Conservation (phyloP, 2,888 invertebrate species). For the Synergus umbraculus region DNA sequence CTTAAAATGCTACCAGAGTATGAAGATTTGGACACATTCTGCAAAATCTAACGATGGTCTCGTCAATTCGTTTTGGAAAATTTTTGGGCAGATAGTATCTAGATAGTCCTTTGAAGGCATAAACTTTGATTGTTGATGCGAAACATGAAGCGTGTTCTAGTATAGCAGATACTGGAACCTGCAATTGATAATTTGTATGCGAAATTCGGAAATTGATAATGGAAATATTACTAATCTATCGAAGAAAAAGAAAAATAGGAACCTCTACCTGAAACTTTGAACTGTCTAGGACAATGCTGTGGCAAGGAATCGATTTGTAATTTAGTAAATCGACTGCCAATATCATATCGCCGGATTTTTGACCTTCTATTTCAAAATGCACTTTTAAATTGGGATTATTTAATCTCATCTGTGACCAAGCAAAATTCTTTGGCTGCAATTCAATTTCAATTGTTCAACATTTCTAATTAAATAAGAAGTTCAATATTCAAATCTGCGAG, state of each 20-base stretch:
- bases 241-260: not conserved
- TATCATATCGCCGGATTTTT: conserved; percentile 80
- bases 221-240: not conserved
- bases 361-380: conserved; percentile 83
- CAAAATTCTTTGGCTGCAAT: conserved; percentile 69
- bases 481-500: no score
- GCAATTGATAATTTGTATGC: conserved; percentile 42
- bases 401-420: conserved; percentile 79
- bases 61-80: conserved; percentile 86
- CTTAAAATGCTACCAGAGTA: conserved; percentile 80
- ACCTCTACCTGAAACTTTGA: conserved; percentile 67
- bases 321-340: conserved; percentile 78
- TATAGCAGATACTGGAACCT: conserved; percentile 65
- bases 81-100: conserved; percentile 83
- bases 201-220: not conserved
- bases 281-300: conserved; percentile 72
- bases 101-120: conserved; percentile 84
- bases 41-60: conserved; percentile 83
- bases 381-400: conserved; percentile 83
- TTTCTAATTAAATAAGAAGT: not conserved
- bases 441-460: conserved; percentile 20
- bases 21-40: conserved; percentile 83
- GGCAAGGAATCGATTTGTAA: conserved; percentile 70
- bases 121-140: conserved; percentile 80
- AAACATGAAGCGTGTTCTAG: conserved; percentile 70